These are phyloP conservation scores for Rhombomys opimus DNA, from an alignment of 2,113 vertebrate genomes.

Conservation along the genomic window DNA sequence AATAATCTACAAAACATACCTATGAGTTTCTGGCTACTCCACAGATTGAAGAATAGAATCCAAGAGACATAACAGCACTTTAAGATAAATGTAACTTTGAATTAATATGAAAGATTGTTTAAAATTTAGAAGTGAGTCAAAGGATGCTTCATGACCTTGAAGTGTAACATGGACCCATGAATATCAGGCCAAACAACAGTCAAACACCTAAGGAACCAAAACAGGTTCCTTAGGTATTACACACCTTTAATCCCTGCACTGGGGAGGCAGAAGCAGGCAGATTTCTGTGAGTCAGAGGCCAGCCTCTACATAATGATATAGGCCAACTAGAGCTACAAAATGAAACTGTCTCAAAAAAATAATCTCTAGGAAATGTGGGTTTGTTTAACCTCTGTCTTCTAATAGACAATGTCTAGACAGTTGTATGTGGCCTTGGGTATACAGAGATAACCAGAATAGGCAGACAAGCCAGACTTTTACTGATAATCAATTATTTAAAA, in stretches of 20 bases:
- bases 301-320: neutral
- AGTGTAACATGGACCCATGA: neutral
- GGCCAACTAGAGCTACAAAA: neutral
- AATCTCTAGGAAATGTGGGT: neutral
- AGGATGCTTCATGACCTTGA: neutral
- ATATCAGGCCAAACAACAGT: neutral
- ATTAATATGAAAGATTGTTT: neutral
- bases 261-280: neutral
- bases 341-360: neutral
- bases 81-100: conserved; percentile 40
- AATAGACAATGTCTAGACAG: neutral
- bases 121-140: conserved; percentile 27
- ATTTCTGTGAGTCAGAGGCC: neutral
- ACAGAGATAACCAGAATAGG: neutral
- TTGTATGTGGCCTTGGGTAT: neutral
- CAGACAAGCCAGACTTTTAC: neutral
- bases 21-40: conserved; percentile 14
- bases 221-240: too few species aligned
- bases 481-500: neutral
- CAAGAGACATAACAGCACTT: neutral
- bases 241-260: neutral
- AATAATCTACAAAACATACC: conserved; percentile 20
- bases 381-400: conserved; percentile 34
- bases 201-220: neutral
- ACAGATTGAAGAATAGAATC: conserved; percentile 27